A percentile compares a stretch with the other conserved stretches of the same genome.
These are phyloP conservation scores for Nothoprocta perdicaria DNA, from an alignment of 2,113 vertebrate genomes.

Conservation along the genomic window DNA sequence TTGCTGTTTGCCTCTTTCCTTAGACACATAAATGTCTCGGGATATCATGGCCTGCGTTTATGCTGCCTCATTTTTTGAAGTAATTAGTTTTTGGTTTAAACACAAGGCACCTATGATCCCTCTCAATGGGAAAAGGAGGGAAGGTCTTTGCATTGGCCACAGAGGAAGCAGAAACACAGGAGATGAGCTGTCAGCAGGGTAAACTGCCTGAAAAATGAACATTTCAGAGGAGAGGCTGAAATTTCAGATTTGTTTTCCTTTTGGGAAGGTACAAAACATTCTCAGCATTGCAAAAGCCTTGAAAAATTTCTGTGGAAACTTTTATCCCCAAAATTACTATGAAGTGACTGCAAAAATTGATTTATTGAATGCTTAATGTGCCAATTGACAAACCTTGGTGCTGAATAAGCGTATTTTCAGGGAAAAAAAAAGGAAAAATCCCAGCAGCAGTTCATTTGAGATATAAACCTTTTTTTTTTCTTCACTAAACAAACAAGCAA, in stretches of 20 bases:
- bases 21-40: background rate
- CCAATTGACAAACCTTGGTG: background rate
- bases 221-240: background rate
- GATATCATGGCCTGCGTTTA: background rate
- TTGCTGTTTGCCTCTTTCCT: background rate
- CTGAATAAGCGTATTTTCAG: background rate
- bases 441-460: background rate
- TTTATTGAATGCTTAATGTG: background rate
- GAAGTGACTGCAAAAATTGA: background rate
- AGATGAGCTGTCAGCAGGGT: background rate
- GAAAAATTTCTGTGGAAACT: background rate
- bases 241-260: background rate
- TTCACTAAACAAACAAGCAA: background rate
- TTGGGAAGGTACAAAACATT: background rate
- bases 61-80: background rate
- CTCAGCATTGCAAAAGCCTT: background rate
- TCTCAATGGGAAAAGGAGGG: background rate
- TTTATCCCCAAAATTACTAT: background rate
- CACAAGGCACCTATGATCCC: background rate
- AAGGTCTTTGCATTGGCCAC: background rate
- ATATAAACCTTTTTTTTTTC: background rate
- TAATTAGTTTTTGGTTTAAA: slow-evolving; percentile 5
- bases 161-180: background rate
- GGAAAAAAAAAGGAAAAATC: background rate
- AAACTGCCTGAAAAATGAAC: background rate